Percentiles rank a stretch among this genome's conserved stretches.
phyloP scores from a whole-genome alignment of 2,888 invertebrate genomes.

The Sinodicranocentrus sp. region DNA sequence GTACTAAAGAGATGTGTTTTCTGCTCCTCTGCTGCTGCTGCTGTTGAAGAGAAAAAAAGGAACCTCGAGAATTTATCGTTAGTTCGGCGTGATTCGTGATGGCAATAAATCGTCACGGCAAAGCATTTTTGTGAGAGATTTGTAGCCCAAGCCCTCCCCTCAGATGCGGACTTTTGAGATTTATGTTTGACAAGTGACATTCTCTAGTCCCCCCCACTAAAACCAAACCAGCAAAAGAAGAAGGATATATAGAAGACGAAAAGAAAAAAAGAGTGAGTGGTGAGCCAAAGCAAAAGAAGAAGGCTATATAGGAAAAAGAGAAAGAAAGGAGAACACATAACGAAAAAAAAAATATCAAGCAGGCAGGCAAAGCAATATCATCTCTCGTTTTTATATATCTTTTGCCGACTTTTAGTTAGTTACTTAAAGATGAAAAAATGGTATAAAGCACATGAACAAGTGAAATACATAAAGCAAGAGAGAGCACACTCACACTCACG shows the following conservation, averaged over 20 bases:
- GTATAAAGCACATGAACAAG: slow-evolving; percentile 60
- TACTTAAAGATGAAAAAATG: slow-evolving; percentile 66
- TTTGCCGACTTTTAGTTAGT: slow-evolving; percentile 68
- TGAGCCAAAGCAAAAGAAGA: slow-evolving; percentile 54
- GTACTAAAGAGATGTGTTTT: slow-evolving; percentile 33
- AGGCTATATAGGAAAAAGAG: slow-evolving; percentile 29
- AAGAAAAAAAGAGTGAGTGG: slow-evolving; percentile 53
- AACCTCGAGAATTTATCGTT: slow-evolving; percentile 74
- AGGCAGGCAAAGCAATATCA: slow-evolving; percentile 68
- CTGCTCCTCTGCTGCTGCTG: slow-evolving; percentile 38
- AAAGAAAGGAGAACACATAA: slow-evolving; percentile 66
- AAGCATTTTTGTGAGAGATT: slow-evolving; percentile 76
- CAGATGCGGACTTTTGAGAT: slow-evolving; percentile 74
- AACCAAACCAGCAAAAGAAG: slow-evolving; percentile 68
- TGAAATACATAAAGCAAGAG: slow-evolving; percentile 49
- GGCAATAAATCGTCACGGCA: slow-evolving; percentile 75
- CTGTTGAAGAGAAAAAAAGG: slow-evolving; percentile 65
- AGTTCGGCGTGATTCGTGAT: slow-evolving; percentile 75
- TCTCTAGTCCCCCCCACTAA: slow-evolving; percentile 72
- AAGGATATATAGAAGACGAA: slow-evolving; percentile 59
- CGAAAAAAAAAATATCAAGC: slow-evolving; percentile 67
- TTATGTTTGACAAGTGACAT: slow-evolving; percentile 76
- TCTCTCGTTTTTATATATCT: slow-evolving; percentile 61
- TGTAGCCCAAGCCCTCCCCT: slow-evolving; percentile 73
- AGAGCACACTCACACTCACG: slow-evolving; percentile 44